Conservation (phyloP, 2,797 vertebrate genomes). For the Furcifer pardalis region DNA sequence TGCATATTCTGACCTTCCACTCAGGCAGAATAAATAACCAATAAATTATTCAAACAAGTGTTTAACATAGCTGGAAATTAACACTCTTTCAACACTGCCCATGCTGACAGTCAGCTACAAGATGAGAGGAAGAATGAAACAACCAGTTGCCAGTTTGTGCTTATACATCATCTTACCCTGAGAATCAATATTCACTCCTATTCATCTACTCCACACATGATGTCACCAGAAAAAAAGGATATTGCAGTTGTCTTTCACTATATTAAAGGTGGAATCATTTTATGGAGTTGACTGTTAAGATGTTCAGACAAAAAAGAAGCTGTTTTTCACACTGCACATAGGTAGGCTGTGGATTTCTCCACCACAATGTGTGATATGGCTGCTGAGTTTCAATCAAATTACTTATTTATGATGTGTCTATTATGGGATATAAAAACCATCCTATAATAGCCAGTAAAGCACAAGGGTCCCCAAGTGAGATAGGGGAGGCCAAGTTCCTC, state of each 20-base stretch:
- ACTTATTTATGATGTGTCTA: too few species aligned
- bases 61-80: constrained; percentile 68
- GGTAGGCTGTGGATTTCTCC: not conserved
- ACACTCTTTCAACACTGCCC: constrained; percentile 45
- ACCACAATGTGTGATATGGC: not conserved
- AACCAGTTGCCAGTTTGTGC: constrained; percentile 12
- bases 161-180: not conserved
- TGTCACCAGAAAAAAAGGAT: not conserved
- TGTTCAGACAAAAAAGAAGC: not conserved
- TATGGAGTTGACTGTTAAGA: not conserved
- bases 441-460: too few species aligned
- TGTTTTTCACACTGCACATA: not conserved
- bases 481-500: too few species aligned
- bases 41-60: constrained; percentile 69
- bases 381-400: too few species aligned
- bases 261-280: not conserved
- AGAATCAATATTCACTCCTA: not conserved
- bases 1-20: constrained; percentile 61
- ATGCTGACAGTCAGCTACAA: constrained; percentile 22
- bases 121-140: constrained; percentile 11
- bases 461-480: too few species aligned
- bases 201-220: not conserved
- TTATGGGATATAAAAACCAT: too few species aligned
- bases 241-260: not conserved
- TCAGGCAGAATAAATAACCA: constrained; percentile 69